Evolutionary conservation across 92 coral and sea anemone species (phyloP).

Genomic region (Zoanthus solanderi): DNA sequence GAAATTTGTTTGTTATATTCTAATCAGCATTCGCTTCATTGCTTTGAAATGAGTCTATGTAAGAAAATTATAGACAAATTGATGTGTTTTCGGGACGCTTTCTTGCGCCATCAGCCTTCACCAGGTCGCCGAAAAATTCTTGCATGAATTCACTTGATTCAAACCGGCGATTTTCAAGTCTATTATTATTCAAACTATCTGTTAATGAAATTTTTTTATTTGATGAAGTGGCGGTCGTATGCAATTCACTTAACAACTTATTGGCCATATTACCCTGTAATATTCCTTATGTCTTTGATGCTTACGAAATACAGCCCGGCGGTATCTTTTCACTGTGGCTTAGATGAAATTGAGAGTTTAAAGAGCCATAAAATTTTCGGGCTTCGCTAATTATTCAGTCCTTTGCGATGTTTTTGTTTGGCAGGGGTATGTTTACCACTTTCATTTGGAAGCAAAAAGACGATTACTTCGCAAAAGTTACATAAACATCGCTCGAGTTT

Average conservation of each 20-base stretch:
- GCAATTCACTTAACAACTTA: slow-evolving; percentile 88
- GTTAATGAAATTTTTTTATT: slow-evolving; percentile 93
- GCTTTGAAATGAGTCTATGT: slow-evolving; percentile 72
- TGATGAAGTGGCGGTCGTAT: slow-evolving; percentile 88
- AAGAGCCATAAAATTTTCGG: slow-evolving; percentile 74
- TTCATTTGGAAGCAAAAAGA: slow-evolving; percentile 74
- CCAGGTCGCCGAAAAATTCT: slow-evolving; percentile 27
- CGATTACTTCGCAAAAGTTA: slow-evolving; percentile 71
- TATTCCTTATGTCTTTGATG: slow-evolving; percentile 65
- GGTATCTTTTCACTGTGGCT: slow-evolving; percentile 69
- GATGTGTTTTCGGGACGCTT: slow-evolving; percentile 58
- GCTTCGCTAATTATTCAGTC: slow-evolving; percentile 43
- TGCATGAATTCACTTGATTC: slow-evolving; percentile 14
- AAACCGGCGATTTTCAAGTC: slow-evolving; percentile 47
- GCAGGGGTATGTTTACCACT: slow-evolving; percentile 62
- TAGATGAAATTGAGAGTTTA: slow-evolving; percentile 72
- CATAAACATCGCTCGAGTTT: slow-evolving; percentile 61
- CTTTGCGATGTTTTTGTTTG: slow-evolving; percentile 60
- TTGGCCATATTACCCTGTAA: slow-evolving; percentile 82
- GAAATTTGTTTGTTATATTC: slow-evolving; percentile 93
- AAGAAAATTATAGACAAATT: slow-evolving; percentile 52
- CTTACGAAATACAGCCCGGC: slow-evolving; percentile 57
- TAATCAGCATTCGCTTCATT: slow-evolving; percentile 83
- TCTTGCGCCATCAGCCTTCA: slow-evolving; percentile 30
- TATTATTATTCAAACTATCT: slow-evolving; percentile 76